Conservation (phyloP, 2,888 invertebrate species). For the Drosophila borealis region DNA sequence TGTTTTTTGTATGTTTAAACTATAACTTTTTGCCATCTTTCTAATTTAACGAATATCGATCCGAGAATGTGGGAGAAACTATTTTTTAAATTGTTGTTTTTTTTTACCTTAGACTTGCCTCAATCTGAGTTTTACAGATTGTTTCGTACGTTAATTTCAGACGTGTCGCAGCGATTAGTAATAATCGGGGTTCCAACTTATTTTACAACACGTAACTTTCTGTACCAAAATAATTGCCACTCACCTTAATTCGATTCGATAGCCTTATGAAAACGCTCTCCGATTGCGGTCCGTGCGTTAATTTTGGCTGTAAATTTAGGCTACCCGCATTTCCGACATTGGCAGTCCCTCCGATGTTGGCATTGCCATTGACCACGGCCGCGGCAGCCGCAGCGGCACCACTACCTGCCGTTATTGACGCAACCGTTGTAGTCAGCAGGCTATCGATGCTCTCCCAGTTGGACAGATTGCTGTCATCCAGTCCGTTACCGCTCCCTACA, state of each 20-base stretch:
- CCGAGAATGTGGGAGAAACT: too few relatives aligned
- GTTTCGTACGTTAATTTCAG: too few relatives aligned
- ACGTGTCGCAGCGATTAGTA: too few relatives aligned
- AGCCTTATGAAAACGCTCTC: constrained; percentile 98
- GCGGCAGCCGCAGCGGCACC: constrained; percentile 60
- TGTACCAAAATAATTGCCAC: constrained; percentile 39
- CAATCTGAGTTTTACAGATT: too few relatives aligned
- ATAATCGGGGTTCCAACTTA: too few relatives aligned
- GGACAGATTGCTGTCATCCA: constrained; percentile 56
- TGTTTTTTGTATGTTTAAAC: too few relatives aligned
- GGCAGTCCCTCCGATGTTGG: constrained; percentile 29
- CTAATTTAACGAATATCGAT: too few relatives aligned
- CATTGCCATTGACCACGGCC: constrained; percentile 70
- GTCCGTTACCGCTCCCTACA: constrained; percentile 46
- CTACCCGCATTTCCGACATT: constrained; percentile 23
- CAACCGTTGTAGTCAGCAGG: constrained; percentile 76
- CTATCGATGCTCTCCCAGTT: constrained; percentile 83
- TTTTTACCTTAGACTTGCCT: too few relatives aligned
- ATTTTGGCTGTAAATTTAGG: constrained; percentile 76
- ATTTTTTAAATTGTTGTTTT: too few relatives aligned
- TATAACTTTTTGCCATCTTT: too few relatives aligned
- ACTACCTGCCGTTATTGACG: constrained; percentile 62
- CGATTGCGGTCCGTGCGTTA: constrained; percentile 87
- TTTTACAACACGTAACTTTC: too few relatives aligned
- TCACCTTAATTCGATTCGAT: constrained; percentile 97